Evolutionary conservation across 2,113 vertebrate genomes (phyloP), one percentile per base, ranked within the genome.

Genomic region (Himantopus leucocephalus): DNA sequence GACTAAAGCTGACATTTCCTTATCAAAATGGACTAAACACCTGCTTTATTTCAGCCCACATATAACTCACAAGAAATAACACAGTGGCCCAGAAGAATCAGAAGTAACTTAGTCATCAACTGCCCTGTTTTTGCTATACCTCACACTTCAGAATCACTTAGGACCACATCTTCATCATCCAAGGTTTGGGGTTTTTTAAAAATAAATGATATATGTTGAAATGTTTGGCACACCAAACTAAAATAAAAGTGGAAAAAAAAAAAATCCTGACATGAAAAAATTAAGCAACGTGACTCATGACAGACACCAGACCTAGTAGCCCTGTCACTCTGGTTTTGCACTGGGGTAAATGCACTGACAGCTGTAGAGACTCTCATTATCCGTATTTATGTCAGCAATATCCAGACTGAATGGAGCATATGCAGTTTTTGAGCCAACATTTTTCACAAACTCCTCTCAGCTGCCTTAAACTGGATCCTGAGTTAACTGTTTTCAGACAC

Each of bases 11-110:
- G 76, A 89, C 66, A 88, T 93, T 93, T 96, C 86, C 47, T 84
- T 87, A 90, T 84, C 87, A 96, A 86, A 83, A 96, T 56, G 35
- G 85, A 92, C 78, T 71, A 67, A 93, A 94, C 83, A 85, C 45
- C 73, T 85, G 79, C 34, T 87, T 94, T 68, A 64, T 85, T 94
- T 87, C 73, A 82, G 63, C 15, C 10, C 47, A 56, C 14, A 17
- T n/a, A 6, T 18, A 66, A 82, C 34, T 91, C 47, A 32, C 21
- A 75, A 84, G 84, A 82, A 93, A 30, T 53, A 76, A 73, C 48
- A 70, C 39, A 55, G 37, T 48, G 53, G 79, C 71, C 59, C 79
- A 90, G 58, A 76, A 88, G 45, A 70, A 81, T 37, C 43, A 76
- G 39, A 92, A 84, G 29, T 45, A 58, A 29, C 64, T 45, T 37